Evolutionary conservation across 2,888 invertebrate genomes (phyloP).

Genomic region (Argynnis bischoffii): DNA sequence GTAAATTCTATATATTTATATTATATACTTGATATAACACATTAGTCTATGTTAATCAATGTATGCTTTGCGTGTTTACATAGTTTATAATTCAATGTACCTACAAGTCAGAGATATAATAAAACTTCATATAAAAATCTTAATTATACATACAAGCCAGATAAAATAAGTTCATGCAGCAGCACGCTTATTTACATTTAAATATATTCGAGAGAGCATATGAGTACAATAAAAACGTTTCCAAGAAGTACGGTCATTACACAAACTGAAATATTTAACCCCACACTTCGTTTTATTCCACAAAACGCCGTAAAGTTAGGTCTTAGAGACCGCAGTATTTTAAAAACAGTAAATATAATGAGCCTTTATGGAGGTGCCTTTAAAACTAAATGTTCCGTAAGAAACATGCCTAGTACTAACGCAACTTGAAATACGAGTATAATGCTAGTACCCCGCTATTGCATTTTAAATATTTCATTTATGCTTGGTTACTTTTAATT

Average conservation of each 20-base stretch:
- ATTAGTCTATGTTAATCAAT: too few relatives aligned
- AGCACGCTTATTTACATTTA: slow-evolving; percentile 26
- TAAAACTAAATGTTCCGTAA: slow-evolving; percentile 52
- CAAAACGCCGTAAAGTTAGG: slow-evolving; percentile 14
- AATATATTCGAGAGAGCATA: slow-evolving; percentile 16
- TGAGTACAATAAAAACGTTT: slow-evolving; percentile 13
- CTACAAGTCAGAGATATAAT: too few relatives aligned
- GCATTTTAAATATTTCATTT: slow-evolving; percentile 20
- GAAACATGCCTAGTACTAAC: slow-evolving; percentile 32
- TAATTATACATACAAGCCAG: not conserved
- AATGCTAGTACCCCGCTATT: slow-evolving; percentile 24
- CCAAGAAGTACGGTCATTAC: slow-evolving; percentile 19
- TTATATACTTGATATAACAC: too few relatives aligned
- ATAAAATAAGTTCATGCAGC: slow-evolving; percentile 19
- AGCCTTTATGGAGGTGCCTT: slow-evolving; percentile 40
- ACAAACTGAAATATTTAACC: slow-evolving; percentile 13
- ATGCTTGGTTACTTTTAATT: slow-evolving; percentile 20
- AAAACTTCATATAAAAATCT: too few relatives aligned
- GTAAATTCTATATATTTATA: too few relatives aligned
- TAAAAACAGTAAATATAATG: slow-evolving; percentile 25
- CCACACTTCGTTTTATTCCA: slow-evolving; percentile 1
- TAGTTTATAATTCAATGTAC: too few relatives aligned
- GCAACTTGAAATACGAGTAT: slow-evolving; percentile 23
- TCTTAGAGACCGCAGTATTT: slow-evolving; percentile 17
- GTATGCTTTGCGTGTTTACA: too few relatives aligned